Evolutionary conservation across 2,888 invertebrate genomes (phyloP), one percentile per base, ranked within the genome.

Genomic region (Leucoptera coffeella): DNA sequence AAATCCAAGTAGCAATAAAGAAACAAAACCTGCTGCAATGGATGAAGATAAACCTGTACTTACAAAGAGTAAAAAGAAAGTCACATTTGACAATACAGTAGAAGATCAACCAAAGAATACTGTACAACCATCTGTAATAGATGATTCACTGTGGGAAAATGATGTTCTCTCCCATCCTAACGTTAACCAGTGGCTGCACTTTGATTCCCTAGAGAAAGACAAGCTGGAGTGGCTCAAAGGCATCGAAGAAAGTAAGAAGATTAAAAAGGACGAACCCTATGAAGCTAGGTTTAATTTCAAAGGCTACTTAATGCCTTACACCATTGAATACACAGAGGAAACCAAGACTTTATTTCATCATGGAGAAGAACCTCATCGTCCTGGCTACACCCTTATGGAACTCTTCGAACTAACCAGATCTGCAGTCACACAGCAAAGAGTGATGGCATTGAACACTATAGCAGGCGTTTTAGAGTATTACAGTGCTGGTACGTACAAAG

Each of bases 351-450:
- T 96, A 10, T 92, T 91, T 54, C 88, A 95, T 52, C 96, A 96
- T 55, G 94, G 94, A 0, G 86, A 90, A 36, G 95, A 96, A 50
- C 85, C 92, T 5, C 85, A 83, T 32, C 73, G 91, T 32, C 88
- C 95, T 2, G 95, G 95, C 1, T 96, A 95, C 52, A 82, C 91
- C 0, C 51, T 96, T 8, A 85, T 86, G 37, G 96, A 96, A 58
- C 53, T 95, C 1, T 81, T 94, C 40, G 82, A 86, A 33, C 58
- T 95, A 2, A 79, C 83, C 15, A 67, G 82, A 42, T 86, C 87
- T 2, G 74, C 82, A 22, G 73, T 88, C n/a, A 74, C 77, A 11
- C 91, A 92, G 42, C 95, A 96, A 56, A 75, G 91, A 40, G 77
- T 82, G 2, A 72, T 87, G 28, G 88, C 92, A 2, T 64, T 95